Base-by-base conservation (phyloP, 1,140 invertebrate species). In the Cyclargus thomasi region DNA sequence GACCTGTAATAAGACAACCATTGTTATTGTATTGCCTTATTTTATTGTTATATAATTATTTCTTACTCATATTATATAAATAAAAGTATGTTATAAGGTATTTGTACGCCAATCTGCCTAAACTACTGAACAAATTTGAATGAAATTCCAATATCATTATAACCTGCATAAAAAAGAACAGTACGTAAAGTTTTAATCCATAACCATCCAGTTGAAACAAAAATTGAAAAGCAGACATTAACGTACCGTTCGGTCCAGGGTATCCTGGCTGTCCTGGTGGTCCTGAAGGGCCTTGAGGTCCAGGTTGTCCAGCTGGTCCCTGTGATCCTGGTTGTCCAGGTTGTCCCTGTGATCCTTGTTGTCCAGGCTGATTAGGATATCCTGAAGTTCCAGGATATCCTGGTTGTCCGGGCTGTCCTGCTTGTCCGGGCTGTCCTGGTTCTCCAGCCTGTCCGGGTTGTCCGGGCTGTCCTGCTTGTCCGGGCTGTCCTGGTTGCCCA, bases 1-100 rank as follows among this genome's bases (percentile, higher is more conserved):
- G 70, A 68, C 78, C 80, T 81, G 68, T n/a, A 77, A 74, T 17
- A 67, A 67, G 69, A 72, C 53, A 65, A 63, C 39, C 39, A 14
- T 47, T 47, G 14, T 29, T 29, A 5, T 29, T 29, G 29, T 29
- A 29, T 7, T n/a, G n/a, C n/a, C n/a, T n/a, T n/a, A n/a, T n/a
- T n/a, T n/a, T n/a, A n/a, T n/a, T n/a, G n/a, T n/a, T n/a, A n/a
- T n/a, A n/a, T n/a, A n/a, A n/a, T n/a, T n/a, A n/a, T n/a, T n/a
- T n/a, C n/a, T n/a, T n/a, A n/a, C n/a, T n/a, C n/a, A n/a, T n/a
- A n/a, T n/a, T n/a, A n/a, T n/a, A n/a, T n/a, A n/a, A n/a, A n/a
- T n/a, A n/a, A n/a, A n/a, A n/a, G n/a, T n/a, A n/a, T n/a, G n/a
- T n/a, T n/a, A n/a, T n/a, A n/a, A n/a, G n/a, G n/a, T n/a, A n/a